These are phyloP conservation scores for Sylvia atricapilla DNA, from an alignment of 2,113 vertebrate species.

Conservation along the genomic window DNA sequence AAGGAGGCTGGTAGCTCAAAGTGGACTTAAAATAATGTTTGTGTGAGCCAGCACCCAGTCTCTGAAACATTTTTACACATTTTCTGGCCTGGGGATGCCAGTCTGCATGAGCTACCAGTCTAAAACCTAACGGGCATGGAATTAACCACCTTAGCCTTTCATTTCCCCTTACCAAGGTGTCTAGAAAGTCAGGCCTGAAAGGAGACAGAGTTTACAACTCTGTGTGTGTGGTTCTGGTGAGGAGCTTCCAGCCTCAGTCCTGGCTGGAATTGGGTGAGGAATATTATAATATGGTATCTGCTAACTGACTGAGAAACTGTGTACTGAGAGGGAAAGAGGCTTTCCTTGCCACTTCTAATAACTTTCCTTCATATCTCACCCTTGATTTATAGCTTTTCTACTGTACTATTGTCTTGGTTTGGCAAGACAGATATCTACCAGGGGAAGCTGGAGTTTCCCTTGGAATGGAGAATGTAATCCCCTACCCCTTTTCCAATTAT, in stretches of 20 bases:
- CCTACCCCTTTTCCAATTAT: too few species aligned
- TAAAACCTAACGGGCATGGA: neutral
- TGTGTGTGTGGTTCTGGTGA: neutral
- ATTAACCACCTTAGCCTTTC: neutral
- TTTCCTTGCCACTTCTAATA: neutral
- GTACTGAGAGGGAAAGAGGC: neutral
- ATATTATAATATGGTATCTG: neutral
- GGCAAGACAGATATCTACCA: too few species aligned
- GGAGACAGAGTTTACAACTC: neutral
- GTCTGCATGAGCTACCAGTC: neutral
- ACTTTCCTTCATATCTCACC: neutral
- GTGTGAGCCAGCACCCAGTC: neutral
- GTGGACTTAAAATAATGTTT: neutral
- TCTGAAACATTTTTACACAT: neutral
- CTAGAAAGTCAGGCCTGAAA: neutral
- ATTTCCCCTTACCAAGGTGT: neutral
- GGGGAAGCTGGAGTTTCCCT: too few species aligned
- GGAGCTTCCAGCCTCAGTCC: neutral
- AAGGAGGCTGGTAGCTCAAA: neutral
- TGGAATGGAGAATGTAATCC: too few species aligned
- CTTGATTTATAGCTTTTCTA: neutral
- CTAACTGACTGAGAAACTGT: neutral
- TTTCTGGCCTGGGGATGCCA: neutral
- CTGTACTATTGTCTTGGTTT: neutral
- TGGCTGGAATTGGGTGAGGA: neutral